Percentiles rank a stretch among this genome's conserved stretches.
These are phyloP conservation scores for Leptobrachium leishanense DNA, from an alignment of 2,113 vertebrate genomes.

Conservation along the genomic window DNA sequence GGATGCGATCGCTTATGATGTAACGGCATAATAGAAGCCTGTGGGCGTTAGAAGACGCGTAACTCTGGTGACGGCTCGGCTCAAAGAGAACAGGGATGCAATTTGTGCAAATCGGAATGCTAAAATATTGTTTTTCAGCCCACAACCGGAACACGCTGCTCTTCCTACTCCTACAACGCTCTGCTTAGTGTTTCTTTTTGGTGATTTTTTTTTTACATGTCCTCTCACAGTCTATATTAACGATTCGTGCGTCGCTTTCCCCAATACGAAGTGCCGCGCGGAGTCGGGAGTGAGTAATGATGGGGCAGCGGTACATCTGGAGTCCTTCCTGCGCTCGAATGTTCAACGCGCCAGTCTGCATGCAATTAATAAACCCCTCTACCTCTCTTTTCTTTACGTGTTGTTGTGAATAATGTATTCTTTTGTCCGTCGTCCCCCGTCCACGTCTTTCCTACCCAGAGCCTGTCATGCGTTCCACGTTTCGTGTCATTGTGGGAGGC, in stretches of 20 bases:
- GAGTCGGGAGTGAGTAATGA: constrained; percentile 58
- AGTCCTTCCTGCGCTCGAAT: constrained; percentile 19
- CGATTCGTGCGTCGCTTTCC: constrained; percentile 55
- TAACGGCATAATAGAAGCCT: constrained; percentile 44
- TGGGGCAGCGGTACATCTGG: constrained; percentile 24
- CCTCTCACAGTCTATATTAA: constrained; percentile 51
- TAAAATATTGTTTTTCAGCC: constrained; percentile 54
- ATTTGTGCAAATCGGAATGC: constrained; percentile 49
- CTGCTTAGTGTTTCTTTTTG: constrained; percentile 50
- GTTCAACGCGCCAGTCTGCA: not conserved
- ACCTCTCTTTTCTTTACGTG: constrained; percentile 9
- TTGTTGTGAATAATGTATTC: constrained; percentile 26
- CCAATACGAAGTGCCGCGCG: constrained; percentile 49
- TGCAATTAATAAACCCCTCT: not conserved
- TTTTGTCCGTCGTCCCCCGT: constrained; percentile 19
- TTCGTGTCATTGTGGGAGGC: constrained; percentile 37
- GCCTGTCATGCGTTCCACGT: constrained; percentile 7
- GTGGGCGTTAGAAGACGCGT: constrained; percentile 52
- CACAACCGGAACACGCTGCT: constrained; percentile 56
- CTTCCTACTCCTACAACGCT: constrained; percentile 53
- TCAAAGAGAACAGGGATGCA: constrained; percentile 47
- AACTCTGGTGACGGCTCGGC: constrained; percentile 48
- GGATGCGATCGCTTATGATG: constrained; percentile 33
- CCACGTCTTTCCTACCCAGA: constrained; percentile 9
- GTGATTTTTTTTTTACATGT: no score